phyloP scores from a whole-genome alignment of 2,888 invertebrate genomes.

The Galeruca laticollis region DNA sequence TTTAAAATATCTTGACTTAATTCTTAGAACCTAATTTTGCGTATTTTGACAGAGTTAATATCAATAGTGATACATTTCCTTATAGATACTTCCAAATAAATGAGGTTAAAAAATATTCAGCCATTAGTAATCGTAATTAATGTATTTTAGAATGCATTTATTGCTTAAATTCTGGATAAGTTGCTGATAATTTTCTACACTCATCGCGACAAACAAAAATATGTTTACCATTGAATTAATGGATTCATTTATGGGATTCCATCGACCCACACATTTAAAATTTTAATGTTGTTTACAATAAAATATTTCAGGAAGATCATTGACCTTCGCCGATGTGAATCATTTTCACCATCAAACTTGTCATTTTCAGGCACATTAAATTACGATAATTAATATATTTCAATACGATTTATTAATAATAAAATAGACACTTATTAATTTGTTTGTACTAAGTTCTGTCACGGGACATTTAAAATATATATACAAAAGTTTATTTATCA shows the following conservation, averaged over 20 bases:
- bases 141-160: not conserved
- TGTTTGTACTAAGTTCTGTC: not conserved
- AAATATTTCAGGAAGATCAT: conserved; percentile 12
- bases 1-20: too few species aligned
- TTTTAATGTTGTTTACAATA: conserved; percentile 16
- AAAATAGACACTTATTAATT: not conserved
- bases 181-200: not conserved
- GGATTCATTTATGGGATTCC: conserved; percentile 16
- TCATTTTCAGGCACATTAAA: not conserved
- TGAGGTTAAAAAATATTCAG: too few species aligned
- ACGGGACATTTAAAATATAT: too few species aligned
- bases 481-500: too few species aligned
- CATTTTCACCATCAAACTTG: not conserved
- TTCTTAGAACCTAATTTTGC: too few species aligned
- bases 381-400: not conserved
- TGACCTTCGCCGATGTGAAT: conserved; percentile 5
- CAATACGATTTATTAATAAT: not conserved
- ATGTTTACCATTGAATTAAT: not conserved
- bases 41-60: too few species aligned
- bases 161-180: not conserved
- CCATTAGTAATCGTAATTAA: too few species aligned
- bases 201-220: not conserved
- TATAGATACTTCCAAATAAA: too few species aligned
- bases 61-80: too few species aligned
- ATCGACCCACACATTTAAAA: conserved; percentile 10